phyloP scores from a whole-genome alignment of 2,113 vertebrate species.

The Cyprinodon tularosa region DNA sequence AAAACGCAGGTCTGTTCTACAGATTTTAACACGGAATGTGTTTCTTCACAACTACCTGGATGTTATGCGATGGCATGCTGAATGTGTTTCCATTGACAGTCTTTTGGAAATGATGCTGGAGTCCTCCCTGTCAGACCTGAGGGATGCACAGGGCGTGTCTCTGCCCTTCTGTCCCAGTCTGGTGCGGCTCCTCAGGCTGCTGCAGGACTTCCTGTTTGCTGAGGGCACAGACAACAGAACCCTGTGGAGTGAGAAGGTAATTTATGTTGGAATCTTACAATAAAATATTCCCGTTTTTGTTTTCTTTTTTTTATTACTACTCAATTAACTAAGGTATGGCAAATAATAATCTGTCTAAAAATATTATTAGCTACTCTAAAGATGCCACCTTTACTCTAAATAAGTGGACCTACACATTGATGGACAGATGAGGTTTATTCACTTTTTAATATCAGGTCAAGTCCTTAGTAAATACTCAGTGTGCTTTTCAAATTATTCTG shows the following conservation, averaged over 20 bases:
- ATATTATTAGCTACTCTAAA: neutral
- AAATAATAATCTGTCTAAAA: neutral
- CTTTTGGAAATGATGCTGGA: constrained; percentile 99
- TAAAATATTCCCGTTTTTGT: neutral
- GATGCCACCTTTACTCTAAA: neutral
- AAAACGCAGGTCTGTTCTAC: constrained; percentile 87
- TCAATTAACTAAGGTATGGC: neutral
- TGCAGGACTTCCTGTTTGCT: constrained; percentile 94
- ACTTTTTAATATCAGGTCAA: too few relatives aligned
- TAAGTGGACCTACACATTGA: neutral
- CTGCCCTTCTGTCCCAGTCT: constrained; percentile 85
- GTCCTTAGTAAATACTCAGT: too few relatives aligned
- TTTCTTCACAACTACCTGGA: neutral
- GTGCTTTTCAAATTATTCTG: too few relatives aligned
- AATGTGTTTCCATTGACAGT: constrained; percentile 69
- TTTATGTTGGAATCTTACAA: neutral
- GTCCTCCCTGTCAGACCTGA: constrained; percentile 90
- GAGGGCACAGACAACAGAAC: constrained; percentile 91
- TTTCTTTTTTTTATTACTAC: neutral
- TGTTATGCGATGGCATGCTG: neutral
- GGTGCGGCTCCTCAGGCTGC: constrained; percentile 90
- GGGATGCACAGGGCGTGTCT: constrained; percentile 75
- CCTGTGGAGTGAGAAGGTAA: constrained; percentile 97
- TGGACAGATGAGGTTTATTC: neutral
- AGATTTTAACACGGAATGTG: neutral